Percentiles rank a stretch among this genome's conserved stretches.
Evolutionary conservation across 2,888 invertebrate genomes (phyloP).

Genomic region (Ctena decussata): DNA sequence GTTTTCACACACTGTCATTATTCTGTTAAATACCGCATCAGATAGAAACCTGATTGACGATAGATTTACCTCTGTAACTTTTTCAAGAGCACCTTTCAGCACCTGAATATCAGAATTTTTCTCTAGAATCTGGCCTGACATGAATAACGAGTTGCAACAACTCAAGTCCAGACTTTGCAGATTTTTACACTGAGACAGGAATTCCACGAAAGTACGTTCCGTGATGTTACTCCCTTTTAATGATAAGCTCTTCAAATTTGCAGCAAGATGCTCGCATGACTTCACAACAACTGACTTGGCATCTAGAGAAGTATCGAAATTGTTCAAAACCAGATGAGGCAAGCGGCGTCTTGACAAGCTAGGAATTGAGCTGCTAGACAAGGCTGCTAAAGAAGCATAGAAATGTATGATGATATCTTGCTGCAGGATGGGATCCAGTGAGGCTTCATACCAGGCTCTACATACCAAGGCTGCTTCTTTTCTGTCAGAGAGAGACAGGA

Average conservation of each 20-base stretch:
- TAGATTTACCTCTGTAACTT: slow-evolving; percentile 89
- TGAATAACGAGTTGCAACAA: slow-evolving; percentile 91
- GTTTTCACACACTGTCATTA: slow-evolving; percentile 89
- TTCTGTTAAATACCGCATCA: slow-evolving; percentile 91
- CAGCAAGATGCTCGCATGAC: slow-evolving; percentile 76
- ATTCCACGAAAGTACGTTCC: slow-evolving; percentile 78
- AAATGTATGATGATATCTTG: slow-evolving; percentile 88
- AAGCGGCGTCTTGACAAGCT: slow-evolving; percentile 68
- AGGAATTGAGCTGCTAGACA: slow-evolving; percentile 50
- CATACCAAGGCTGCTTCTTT: slow-evolving; percentile 91
- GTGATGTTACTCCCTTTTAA: slow-evolving; percentile 83
- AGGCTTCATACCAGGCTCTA: slow-evolving; percentile 91
- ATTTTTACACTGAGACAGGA: slow-evolving; percentile 85
- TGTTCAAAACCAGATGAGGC: slow-evolving; percentile 79
- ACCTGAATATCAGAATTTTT: slow-evolving; percentile 88
- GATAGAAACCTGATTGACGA: slow-evolving; percentile 91
- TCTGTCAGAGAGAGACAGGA: slow-evolving; percentile 89
- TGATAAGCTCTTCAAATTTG: slow-evolving; percentile 77
- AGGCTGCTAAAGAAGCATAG: slow-evolving; percentile 67
- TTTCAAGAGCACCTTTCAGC: slow-evolving; percentile 74
- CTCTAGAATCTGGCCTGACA: slow-evolving; percentile 91
- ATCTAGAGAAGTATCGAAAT: slow-evolving; percentile 77
- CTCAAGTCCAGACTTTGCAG: slow-evolving; percentile 90
- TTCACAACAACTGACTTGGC: slow-evolving; percentile 72
- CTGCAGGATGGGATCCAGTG: slow-evolving; percentile 89